Evolutionary conservation across 1,140 invertebrate species (phyloP).

Genomic region (Brachionus rubens): DNA sequence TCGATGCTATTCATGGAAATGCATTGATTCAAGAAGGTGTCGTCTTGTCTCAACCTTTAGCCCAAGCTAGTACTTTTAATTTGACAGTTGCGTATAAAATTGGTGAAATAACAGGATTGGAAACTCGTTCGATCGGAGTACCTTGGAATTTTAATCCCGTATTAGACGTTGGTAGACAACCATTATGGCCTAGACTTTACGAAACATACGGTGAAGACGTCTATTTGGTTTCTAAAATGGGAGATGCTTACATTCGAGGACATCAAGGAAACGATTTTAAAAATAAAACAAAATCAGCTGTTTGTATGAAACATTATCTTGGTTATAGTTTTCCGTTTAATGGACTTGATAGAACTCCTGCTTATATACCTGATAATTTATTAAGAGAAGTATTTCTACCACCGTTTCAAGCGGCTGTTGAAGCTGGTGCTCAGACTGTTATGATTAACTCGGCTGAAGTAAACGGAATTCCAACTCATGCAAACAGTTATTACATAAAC

Average conservation of each 20-base stretch:
- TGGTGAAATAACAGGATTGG: neutral
- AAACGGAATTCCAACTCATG: slow-evolving; percentile 25
- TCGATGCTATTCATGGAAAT: slow-evolving; percentile 24
- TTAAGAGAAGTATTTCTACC: slow-evolving; percentile 18
- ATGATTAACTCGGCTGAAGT: slow-evolving; percentile 27
- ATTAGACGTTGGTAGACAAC: neutral
- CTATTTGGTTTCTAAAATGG: neutral
- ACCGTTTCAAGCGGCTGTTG: slow-evolving; percentile 9
- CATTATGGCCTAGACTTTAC: neutral
- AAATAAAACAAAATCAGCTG: neutral
- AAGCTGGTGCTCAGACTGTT: slow-evolving; percentile 7
- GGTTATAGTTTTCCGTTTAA: slow-evolving; percentile 7
- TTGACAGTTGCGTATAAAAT: neutral
- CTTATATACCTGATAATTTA: neutral
- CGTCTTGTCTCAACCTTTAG: neutral
- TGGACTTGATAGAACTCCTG: slow-evolving; percentile 8
- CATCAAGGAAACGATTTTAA: slow-evolving; percentile 11
- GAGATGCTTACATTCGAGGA: neutral
- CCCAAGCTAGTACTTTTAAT: slow-evolving; percentile 12
- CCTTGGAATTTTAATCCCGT: slow-evolving; percentile 40
- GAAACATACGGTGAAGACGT: slow-evolving; percentile 36
- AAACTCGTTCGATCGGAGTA: slow-evolving; percentile 17
- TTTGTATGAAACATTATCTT: slow-evolving; percentile 13
- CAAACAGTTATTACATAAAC: slow-evolving; percentile 1
- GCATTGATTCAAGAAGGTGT: slow-evolving; percentile 9